Evolutionary conservation across 2,888 invertebrate genomes (phyloP), one percentile per base, ranked within the genome.

Genomic region (Morpho achilles): DNA sequence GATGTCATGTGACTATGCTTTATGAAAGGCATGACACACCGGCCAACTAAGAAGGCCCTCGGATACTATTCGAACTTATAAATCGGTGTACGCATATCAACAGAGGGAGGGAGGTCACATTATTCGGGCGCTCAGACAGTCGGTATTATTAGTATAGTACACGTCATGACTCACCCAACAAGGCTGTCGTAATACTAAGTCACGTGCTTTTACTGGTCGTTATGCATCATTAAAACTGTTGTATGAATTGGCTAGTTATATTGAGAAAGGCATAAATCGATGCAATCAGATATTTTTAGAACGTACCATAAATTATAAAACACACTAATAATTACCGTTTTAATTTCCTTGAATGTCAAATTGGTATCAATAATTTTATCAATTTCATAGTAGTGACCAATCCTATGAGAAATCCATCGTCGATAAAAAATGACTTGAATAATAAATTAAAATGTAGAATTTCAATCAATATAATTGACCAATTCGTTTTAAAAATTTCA

Each of bases 1-100:
- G 56, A 44, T 63, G 68, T 79, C 82, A 82, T 76, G 79, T 84
- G 81, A 84, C 69, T 32, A 32, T 32, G 5, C 32, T 64, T 73
- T 76, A 76, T 80, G 81, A 80, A 66, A 67, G 65, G 64, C 54
- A 54, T 41, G 23, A 56, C 43, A 23, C 16, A 22, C 8, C 39
- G 46, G 42, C 61, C 63, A 58, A 49, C 41, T 43, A 51, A 32
- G 50, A 51, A 47, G 61, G 57, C 32, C 61, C 41, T 32, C 16
- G 43, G 23, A 56, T 22, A 46, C 8, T 40, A 7, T 51, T 41
- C 16, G 46, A 22, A 7, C 42, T 49, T 60, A 53, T 45, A 49
- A 32, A 10, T 23, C 22, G 7, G n/a, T 22, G 40, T 10, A 49
- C 40, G 41, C 48, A 60, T 8, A 32, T 22, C 40, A 10, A 54